These are phyloP conservation scores for Neosilurus mollespiculum DNA, from an alignment of 2,797 vertebrate genomes.

Conservation along the genomic window DNA sequence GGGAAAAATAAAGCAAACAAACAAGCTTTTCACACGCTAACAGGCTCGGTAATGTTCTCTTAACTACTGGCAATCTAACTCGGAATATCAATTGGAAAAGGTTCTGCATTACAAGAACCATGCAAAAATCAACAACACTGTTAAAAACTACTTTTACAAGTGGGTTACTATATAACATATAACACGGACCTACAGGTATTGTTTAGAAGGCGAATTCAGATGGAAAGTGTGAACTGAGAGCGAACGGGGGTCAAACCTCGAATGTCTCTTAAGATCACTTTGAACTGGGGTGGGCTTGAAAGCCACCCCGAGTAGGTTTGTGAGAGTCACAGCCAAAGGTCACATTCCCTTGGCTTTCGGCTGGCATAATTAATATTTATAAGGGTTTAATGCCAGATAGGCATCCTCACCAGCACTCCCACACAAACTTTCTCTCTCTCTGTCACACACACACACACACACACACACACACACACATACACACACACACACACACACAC, in stretches of 20 bases:
- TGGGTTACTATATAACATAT: neutral
- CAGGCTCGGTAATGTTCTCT: conserved; percentile 28
- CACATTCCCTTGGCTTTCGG: conserved; percentile 60
- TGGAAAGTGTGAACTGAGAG: conserved; percentile 19
- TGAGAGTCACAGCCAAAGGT: conserved; percentile 61
- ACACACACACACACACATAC: conserved; percentile 1
- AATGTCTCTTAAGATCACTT: conserved; percentile 58
- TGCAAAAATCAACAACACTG: neutral
- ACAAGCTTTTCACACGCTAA: conserved; percentile 46
- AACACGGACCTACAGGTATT: neutral
- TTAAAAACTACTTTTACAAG: neutral
- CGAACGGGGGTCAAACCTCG: conserved; percentile 36
- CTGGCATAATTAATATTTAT: conserved; percentile 65
- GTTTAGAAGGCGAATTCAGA: neutral
- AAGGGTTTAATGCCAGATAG: conserved; percentile 61
- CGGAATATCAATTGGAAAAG: conserved; percentile 28
- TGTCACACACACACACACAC: conserved; percentile 15
- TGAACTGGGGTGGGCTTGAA: conserved; percentile 59
- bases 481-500: conserved; percentile 14
- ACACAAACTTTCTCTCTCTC: conserved; percentile 18
- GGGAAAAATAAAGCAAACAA: conserved; percentile 47
- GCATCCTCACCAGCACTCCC: conserved; percentile 45
- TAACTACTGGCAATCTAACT: conserved; percentile 21
- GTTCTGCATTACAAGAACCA: neutral
- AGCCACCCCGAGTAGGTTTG: conserved; percentile 57